These are phyloP conservation scores for Drosophila obscura DNA, from an alignment of 1,140 invertebrate species.

Conservation along the genomic window DNA sequence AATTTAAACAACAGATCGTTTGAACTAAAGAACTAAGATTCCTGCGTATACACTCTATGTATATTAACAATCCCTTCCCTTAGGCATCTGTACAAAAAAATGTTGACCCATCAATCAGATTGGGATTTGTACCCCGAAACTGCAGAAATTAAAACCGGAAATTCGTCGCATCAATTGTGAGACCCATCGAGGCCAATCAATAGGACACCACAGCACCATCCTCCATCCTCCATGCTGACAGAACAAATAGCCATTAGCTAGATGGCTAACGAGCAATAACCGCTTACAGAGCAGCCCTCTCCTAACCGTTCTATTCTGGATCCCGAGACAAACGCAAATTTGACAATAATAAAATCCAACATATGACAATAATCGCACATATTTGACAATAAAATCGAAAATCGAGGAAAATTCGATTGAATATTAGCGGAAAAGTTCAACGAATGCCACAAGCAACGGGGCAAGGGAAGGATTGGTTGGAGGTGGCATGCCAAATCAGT, in stretches of 20 bases:
- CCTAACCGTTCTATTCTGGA: neutral
- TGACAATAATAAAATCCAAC: conserved; percentile 78
- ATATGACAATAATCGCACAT: conserved; percentile 81
- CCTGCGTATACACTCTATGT: no score
- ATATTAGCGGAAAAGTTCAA: conserved; percentile 49
- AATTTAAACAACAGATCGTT: no score
- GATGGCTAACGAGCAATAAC: conserved; percentile 66
- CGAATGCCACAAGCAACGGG: conserved; percentile 18
- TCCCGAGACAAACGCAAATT: conserved; percentile 68
- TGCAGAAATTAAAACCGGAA: conserved; percentile 56
- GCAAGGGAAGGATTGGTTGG: neutral
- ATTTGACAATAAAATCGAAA: conserved; percentile 78
- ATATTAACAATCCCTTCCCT: neutral
- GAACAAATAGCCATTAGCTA: conserved; percentile 62
- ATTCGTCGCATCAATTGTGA: conserved; percentile 59
- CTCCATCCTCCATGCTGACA: conserved; percentile 5
- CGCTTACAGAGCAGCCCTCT: conserved; percentile 24
- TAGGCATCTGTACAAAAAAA: conserved; percentile 1
- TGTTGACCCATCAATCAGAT: conserved; percentile 24
- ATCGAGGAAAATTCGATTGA: conserved; percentile 55
- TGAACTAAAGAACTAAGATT: no score
- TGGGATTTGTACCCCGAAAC: conserved; percentile 27
- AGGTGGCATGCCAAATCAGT: conserved; percentile 57
- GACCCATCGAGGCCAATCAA: conserved; percentile 56
- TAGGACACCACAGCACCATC: conserved; percentile 39